These are phyloP conservation scores for Fulica atra DNA, from an alignment of 2,113 vertebrate species.

Conservation along the genomic window DNA sequence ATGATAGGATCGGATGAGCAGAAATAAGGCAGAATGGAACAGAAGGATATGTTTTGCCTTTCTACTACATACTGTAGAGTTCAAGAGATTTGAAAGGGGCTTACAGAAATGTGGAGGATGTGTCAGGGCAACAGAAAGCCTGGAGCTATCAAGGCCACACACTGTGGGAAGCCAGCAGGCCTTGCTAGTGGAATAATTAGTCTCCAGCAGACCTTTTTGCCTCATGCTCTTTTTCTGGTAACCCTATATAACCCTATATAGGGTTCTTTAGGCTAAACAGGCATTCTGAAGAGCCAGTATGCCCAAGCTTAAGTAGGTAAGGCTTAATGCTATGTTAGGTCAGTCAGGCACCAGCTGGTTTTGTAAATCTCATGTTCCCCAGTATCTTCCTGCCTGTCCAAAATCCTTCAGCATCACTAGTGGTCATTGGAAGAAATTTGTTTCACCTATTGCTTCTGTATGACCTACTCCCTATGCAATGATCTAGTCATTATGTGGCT, in stretches of 20 bases:
- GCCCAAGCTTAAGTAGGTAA: no score
- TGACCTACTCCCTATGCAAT: accelerated
- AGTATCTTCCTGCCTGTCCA: no score
- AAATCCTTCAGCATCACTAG: background rate
- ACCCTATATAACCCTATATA: no score
- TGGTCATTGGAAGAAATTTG: background rate
- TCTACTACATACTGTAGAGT: background rate
- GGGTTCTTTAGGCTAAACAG: no score
- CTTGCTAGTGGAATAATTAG: background rate
- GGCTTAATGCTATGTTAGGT: background rate
- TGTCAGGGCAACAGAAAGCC: background rate
- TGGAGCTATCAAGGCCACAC: background rate
- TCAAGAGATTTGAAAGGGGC: background rate
- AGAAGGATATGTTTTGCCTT: background rate
- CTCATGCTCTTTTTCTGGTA: background rate
- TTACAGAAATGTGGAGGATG: background rate
- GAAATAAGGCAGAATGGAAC: background rate
- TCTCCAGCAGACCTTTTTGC: background rate
- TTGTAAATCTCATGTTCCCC: background rate
- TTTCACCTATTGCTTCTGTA: background rate
- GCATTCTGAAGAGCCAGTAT: background rate
- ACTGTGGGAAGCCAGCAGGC: accelerated
- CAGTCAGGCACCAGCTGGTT: background rate
- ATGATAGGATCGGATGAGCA: background rate
- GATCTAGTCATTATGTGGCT: background rate